Base-by-base conservation (phyloP, 1,140 invertebrate species). In the Lepeophtheirus salmonis region DNA sequence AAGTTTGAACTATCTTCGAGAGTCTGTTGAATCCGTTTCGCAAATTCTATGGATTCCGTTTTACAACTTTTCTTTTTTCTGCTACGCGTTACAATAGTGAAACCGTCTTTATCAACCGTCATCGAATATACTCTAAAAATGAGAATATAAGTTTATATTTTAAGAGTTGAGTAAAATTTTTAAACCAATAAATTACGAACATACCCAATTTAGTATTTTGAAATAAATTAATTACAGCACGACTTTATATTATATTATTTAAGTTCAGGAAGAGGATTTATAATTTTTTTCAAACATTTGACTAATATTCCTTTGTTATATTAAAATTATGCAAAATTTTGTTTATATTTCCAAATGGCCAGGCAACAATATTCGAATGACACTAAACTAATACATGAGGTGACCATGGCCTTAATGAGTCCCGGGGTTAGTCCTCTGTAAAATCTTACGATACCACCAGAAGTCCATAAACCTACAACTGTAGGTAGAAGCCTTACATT, bases 391-490 rank as follows among this genome's bases (percentile, higher is more conserved):
- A 86, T 70, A 12, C 82, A 83, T 57, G 82, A 79, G 0, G 81
- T 79, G 23, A 79, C 66, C 17, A 78, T 76, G 61, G 86, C 83
- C 74, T 91, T 91, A 0, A 84, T 56, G 56, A 86, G 72, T 74
- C 83, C 85, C 0, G 86, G 84, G 6, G 71, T 69, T 50, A 86
- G 74, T 1, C 86, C 87, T 77, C 90, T 89, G 68, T 81, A 89
- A 3, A 88, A 69, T 2, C 81, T 83, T 20, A 65, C 50, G 12
- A 82, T 61, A 1, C 84, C 82, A 72, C 90, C 86, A 63, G 0
- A 49, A 56, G 52, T 24, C 30, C 26, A 21, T 52, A 54, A 24
- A 21, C 30, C 41, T 48, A 51, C 23, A 62, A 16, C 20, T 52
- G 41, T n/a, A 51, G 14, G 16, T 62, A 23, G 17, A 17, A 60